Conservation (phyloP, 2,888 invertebrate species). For the Pecten maximus region DNA sequence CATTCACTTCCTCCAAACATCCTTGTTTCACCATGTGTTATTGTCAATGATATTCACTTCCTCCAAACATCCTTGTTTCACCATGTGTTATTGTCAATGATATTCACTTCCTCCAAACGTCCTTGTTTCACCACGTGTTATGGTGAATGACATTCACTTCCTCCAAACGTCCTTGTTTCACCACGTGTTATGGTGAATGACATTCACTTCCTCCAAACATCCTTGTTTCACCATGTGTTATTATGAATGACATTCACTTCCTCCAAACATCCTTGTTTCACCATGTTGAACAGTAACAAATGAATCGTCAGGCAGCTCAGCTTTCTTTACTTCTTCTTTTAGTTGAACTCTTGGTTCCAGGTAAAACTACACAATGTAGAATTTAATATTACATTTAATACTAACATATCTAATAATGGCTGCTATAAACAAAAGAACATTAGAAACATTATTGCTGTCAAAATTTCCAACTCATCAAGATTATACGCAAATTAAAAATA, state of each 20-base stretch:
- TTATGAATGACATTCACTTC: not conserved
- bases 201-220: not conserved
- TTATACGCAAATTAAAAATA: too few species aligned
- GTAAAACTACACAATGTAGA: conserved; percentile 67
- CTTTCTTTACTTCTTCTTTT: conserved; percentile 65
- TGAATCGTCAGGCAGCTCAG: conserved; percentile 59
- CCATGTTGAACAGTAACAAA: conserved; percentile 79
- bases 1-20: not conserved
- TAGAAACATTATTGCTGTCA: too few species aligned
- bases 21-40: not conserved
- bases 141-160: not conserved
- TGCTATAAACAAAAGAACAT: too few species aligned
- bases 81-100: not conserved
- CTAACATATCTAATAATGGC: too few species aligned
- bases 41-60: not conserved
- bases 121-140: not conserved
- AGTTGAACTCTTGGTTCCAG: conserved; percentile 77
- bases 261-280: conserved; percentile 41
- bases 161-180: too few species aligned
- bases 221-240: not conserved
- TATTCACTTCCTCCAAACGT: not conserved
- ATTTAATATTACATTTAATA: not conserved
- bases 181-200: not conserved
- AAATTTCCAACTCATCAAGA: too few species aligned
- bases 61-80: not conserved